Evolutionary conservation across 2,888 invertebrate genomes (phyloP).

Genomic region (Melinaea marsaeus): DNA sequence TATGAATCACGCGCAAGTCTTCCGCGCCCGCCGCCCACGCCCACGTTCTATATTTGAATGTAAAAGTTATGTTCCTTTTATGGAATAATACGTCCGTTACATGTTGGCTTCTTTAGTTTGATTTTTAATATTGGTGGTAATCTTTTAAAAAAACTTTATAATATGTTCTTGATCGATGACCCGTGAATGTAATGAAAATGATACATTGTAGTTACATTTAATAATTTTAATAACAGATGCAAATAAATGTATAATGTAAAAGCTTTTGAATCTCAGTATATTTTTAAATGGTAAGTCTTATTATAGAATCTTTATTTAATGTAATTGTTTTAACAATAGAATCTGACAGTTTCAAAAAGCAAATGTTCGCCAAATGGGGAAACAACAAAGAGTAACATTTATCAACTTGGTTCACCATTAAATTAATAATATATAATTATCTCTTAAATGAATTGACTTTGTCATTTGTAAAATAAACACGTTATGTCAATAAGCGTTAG

Average conservation of each 20-base stretch:
- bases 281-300: neutral
- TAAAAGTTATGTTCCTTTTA: slow-evolving; percentile 36
- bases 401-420: too few relatives aligned
- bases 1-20: slow-evolving; percentile 48
- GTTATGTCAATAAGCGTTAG: neutral
- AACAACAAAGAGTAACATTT: too few relatives aligned
- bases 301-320: neutral
- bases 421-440: neutral
- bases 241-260: too few relatives aligned
- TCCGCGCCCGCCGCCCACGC: slow-evolving; percentile 33
- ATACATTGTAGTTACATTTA: neutral
- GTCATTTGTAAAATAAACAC: neutral
- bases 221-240: too few relatives aligned
- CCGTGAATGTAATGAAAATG: slow-evolving; percentile 36
- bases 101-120: neutral
- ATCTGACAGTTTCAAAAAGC: neutral
- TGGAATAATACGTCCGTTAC: slow-evolving; percentile 26
- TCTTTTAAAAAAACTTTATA: neutral
- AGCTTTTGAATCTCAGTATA: too few relatives aligned
- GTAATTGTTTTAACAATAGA: neutral
- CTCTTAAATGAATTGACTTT: neutral
- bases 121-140: neutral
- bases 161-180: slow-evolving; percentile 41
- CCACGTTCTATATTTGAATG: slow-evolving; percentile 43
- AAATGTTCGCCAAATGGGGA: neutral